Evolutionary conservation across 2,888 invertebrate species (phyloP), one percentile per base, ranked within the genome.

Genomic region (Drosophila ezoana): DNA sequence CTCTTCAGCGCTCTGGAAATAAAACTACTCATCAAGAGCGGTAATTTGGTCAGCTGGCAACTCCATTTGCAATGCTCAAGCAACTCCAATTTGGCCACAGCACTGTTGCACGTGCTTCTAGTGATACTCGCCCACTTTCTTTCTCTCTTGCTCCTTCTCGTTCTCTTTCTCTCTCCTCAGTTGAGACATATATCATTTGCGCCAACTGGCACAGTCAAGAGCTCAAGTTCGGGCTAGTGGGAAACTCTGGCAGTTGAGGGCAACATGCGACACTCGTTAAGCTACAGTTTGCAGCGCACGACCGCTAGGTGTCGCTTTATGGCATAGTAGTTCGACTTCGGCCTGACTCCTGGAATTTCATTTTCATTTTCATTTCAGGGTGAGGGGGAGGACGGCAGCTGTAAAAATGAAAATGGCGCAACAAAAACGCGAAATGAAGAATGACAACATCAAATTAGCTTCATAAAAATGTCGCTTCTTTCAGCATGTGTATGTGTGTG

Each of bases 361-460:
- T 72, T 72, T 76, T 58, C 38, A n/a, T 62, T 51, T 47, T 32
- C 40, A 16, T 14, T 11, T 1, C 16, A 52, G 11, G 9, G 13
- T 11, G 35, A 3, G 4, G 4, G 35, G 33, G 33, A 4, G 28
- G 14, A 40, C 0, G 13, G 23, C 20, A 40, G 78, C 67, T 72
- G 87, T 82, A 78, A 87, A 82, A 87, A 76, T 57, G 85, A 70
- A 75, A 83, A 87, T 84, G 87, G 85, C 72, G 70, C 74, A 74
- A 87, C 83, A 87, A 81, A 83, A 81, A 79, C 78, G 71, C 75
- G 82, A 87, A 84, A 84, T 84, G 87, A 84, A 84, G 83, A 84
- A 84, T 79, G 83, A 84, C 83, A 87, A 85, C 87, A 87, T 87
- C 85, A 84, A 84, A 87, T 84, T 84, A 84, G 84, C 84, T 84